Conservation (phyloP, 2,888 invertebrate genomes). For the Leptopterna dolabrata region DNA sequence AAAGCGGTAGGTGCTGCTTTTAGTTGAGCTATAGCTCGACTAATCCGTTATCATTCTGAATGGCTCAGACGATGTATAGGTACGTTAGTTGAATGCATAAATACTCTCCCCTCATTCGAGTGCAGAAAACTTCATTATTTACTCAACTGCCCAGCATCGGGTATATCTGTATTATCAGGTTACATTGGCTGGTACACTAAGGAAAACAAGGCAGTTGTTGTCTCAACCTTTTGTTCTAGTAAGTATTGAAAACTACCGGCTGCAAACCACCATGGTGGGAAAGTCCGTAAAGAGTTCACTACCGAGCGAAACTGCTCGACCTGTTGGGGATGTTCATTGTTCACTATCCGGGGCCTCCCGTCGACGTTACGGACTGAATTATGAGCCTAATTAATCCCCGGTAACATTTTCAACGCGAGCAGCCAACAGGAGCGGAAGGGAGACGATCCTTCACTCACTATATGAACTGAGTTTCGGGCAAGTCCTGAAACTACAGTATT, state of each 20-base stretch:
- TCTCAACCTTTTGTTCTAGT: no score
- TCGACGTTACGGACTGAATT: conserved; percentile 6
- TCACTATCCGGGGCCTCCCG: neutral
- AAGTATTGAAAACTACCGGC: no score
- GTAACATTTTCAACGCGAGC: conserved; percentile 15
- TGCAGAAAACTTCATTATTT: no score
- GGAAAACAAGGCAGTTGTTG: no score
- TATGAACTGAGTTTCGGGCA: neutral
- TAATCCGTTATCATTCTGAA: no score
- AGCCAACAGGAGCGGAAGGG: neutral
- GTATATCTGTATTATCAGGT: neutral
- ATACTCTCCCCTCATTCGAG: no score
- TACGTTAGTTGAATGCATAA: no score
- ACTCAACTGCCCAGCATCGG: no score
- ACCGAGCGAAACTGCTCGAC: neutral
- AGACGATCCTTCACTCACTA: neutral
- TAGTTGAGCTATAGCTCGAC: no score
- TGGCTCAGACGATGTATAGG: no score
- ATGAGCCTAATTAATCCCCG: conserved; percentile 15
- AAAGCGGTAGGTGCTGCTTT: no score
- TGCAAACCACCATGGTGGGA: no score
- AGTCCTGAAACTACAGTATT: neutral
- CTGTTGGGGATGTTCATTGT: conserved; percentile 20
- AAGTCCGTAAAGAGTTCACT: neutral
- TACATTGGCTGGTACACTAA: neutral